Percentiles rank a stretch among this genome's conserved stretches.
These are phyloP conservation scores for Blastomussa wellsi DNA, from an alignment of 92 coral and sea anemone species.

Conservation along the genomic window DNA sequence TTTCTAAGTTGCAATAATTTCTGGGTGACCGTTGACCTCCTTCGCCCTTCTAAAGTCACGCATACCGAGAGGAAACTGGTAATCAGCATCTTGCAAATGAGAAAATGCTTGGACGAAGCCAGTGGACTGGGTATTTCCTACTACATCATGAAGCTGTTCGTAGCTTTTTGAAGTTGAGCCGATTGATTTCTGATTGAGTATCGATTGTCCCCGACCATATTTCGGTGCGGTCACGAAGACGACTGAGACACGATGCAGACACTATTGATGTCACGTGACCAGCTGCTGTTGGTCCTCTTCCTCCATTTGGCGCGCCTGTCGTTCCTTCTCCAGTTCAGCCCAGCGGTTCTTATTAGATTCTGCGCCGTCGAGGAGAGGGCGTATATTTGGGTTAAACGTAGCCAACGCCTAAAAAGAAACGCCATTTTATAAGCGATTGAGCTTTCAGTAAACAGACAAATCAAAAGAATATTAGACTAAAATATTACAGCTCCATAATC, in stretches of 20 bases:
- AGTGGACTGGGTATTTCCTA: constrained; percentile 2
- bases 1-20: constrained; percentile 5
- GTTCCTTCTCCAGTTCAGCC: constrained; percentile 71
- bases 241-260: not conserved
- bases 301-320: constrained; percentile 47
- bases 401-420: constrained; percentile 68
- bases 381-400: constrained; percentile 73
- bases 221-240: constrained; percentile 13
- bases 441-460: not conserved
- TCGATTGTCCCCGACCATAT: constrained; percentile 12
- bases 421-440: no score
- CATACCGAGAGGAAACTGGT: not conserved
- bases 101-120: constrained; percentile 6
- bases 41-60: not conserved
- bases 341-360: constrained; percentile 89
- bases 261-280: constrained; percentile 34
- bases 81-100: constrained; percentile 22
- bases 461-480: not conserved
- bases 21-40: not conserved
- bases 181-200: constrained; percentile 21
- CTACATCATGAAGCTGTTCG: not conserved
- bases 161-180: constrained; percentile 20
- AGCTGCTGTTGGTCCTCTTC: constrained; percentile 38
- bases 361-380: constrained; percentile 91
- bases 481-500: not conserved